A percentile compares a stretch with the other conserved stretches of the same genome.
phyloP scores from a whole-genome alignment of 1,140 invertebrate genomes.

The Chironomus tepperi region DNA sequence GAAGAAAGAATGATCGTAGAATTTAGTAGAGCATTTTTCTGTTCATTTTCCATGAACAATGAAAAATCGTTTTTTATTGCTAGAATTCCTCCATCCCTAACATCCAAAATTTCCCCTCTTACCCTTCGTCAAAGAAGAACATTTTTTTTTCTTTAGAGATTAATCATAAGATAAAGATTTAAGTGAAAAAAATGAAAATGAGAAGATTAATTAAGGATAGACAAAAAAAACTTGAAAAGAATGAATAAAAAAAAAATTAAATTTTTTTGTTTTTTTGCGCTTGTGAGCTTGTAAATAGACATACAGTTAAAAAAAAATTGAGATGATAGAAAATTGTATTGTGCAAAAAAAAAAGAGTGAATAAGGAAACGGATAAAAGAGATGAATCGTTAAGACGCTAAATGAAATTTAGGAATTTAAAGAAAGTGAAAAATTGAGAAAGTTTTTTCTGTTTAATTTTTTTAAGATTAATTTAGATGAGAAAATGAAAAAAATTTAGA shows the following conservation, averaged over 20 bases:
- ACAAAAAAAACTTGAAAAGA: not conserved
- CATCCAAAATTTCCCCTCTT: no score
- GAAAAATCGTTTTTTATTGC: constrained; percentile 3
- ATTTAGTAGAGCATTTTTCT: not conserved
- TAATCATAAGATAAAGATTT: not conserved
- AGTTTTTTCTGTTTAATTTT: not conserved
- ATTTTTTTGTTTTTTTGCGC: not conserved
- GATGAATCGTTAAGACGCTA: not conserved
- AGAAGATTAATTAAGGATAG: constrained; percentile 22
- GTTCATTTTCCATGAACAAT: not conserved
- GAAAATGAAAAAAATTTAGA: not conserved
- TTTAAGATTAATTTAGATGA: constrained; percentile 19
- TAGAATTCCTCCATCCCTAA: not conserved
- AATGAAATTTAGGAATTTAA: constrained; percentile 23
- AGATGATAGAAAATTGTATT: not conserved
- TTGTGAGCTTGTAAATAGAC: constrained; percentile 15
- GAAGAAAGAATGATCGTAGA: not conserved
- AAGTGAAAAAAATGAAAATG: not conserved
- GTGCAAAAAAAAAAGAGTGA: not conserved
- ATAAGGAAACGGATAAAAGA: not conserved
- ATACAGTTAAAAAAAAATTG: not conserved
- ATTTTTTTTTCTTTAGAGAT: constrained; percentile 15
- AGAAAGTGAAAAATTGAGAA: not conserved
- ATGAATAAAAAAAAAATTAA: constrained; percentile 1
- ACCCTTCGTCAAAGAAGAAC: no score